Percentiles rank a stretch among this genome's conserved stretches.
These are phyloP conservation scores for Nasonovia ribisnigri DNA, from an alignment of 2,888 invertebrate genomes.

Conservation along the genomic window DNA sequence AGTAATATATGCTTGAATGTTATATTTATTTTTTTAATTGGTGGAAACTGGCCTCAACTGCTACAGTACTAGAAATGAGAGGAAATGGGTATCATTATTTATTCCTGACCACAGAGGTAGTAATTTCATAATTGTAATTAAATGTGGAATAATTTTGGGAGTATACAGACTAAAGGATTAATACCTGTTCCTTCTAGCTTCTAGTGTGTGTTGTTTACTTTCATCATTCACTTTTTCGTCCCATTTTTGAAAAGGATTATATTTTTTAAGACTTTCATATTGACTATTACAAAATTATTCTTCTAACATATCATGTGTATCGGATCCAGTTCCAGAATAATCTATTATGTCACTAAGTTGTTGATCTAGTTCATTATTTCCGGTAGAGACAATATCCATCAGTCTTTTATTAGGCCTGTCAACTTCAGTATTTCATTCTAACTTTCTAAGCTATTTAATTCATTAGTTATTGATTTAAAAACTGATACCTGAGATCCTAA, in stretches of 20 bases:
- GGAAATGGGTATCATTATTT: not conserved
- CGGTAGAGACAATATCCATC: not conserved
- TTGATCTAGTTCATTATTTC: not conserved
- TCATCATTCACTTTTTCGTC: not conserved
- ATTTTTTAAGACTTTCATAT: not conserved
- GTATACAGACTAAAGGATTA: not conserved
- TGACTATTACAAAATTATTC: not conserved
- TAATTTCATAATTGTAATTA: slow-evolving; percentile 2
- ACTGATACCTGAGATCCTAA: not conserved
- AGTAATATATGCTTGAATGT: not conserved
- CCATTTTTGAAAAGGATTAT: not conserved
- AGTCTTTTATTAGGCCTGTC: not conserved
- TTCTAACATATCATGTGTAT: not conserved
- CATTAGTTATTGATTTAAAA: not conserved
- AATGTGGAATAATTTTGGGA: not conserved
- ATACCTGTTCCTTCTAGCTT: slow-evolving; percentile 15
- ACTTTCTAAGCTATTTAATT: not conserved
- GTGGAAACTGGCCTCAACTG: not conserved
- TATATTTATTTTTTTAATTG: slow-evolving; percentile 21
- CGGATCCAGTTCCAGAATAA: not conserved
- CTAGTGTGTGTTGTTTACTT: not conserved
- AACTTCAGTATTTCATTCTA: not conserved
- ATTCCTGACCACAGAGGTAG: not conserved
- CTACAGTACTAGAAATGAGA: slow-evolving; percentile 1
- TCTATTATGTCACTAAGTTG: not conserved